These are phyloP conservation scores for chimpanzee (Pan troglodytes) DNA, from an alignment of 2,113 vertebrate genomes.

Conservation along the genomic window NHGRI_mPanTro3-v2.1_pri NC_072403.2:80280501-80281000, in stretches of 20 bases:
- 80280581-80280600: background rate
- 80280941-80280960: slow-evolving; percentile 51
- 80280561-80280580: background rate
- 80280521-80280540: background rate
- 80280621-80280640: background rate
- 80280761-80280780: slow-evolving; percentile 55
- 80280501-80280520: background rate
- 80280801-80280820: slow-evolving; percentile 81
- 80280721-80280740: background rate
- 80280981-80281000: slow-evolving; percentile 40
- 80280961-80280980: slow-evolving; percentile 21
- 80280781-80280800: slow-evolving; percentile 79
- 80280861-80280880: slow-evolving; percentile 78
- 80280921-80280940: slow-evolving; percentile 62
- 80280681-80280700: background rate
- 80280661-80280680: background rate
- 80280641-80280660: background rate
- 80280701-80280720: background rate
- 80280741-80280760: slow-evolving; percentile 26
- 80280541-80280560: background rate
- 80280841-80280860: slow-evolving; percentile 88
- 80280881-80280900: slow-evolving; percentile 84
- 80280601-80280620: background rate
- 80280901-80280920: slow-evolving; percentile 78
- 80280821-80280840: slow-evolving; percentile 81